Evolutionary conservation across 2,888 invertebrate species (phyloP).

Genomic region (Pelosia muscerda): DNA sequence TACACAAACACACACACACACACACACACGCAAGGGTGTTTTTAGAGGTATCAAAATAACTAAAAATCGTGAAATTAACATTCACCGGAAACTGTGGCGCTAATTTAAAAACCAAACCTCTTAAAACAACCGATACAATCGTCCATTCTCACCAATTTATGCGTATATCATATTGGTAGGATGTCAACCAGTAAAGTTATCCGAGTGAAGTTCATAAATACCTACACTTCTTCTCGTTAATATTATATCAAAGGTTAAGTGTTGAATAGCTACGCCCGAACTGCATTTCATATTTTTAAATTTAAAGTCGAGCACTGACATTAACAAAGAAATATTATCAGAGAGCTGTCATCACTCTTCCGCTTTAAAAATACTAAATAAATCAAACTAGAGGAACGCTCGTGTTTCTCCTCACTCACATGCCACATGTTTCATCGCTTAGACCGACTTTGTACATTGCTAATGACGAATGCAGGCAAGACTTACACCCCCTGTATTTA

Average conservation of each 20-base stretch:
- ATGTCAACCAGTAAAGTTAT: too few relatives aligned
- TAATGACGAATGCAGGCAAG: constrained; percentile 42
- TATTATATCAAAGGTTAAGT: background rate
- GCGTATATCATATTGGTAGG: too few relatives aligned
- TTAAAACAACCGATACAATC: too few relatives aligned
- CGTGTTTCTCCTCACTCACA: background rate
- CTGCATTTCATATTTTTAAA: background rate
- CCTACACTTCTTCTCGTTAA: background rate
- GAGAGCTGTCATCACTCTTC: constrained; percentile 18
- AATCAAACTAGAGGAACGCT: background rate
- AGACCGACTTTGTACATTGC: background rate
- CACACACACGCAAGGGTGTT: too few relatives aligned
- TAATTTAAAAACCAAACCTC: too few relatives aligned
- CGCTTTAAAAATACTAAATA: constrained; percentile 17
- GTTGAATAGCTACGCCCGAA: background rate
- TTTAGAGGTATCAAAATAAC: too few relatives aligned
- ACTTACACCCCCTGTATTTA: constrained; percentile 12
- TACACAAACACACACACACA: too few relatives aligned
- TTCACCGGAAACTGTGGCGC: too few relatives aligned
- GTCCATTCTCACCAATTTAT: too few relatives aligned
- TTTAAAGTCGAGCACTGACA: constrained; percentile 1
- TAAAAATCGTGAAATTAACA: too few relatives aligned
- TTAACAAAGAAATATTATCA: constrained; percentile 12
- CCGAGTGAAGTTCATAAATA: background rate
- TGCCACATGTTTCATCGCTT: constrained; percentile 26